Evolutionary conservation across 2,113 vertebrate genomes (phyloP), one percentile per base, ranked within the genome.

Genomic region (Pholis gunnellus): DNA sequence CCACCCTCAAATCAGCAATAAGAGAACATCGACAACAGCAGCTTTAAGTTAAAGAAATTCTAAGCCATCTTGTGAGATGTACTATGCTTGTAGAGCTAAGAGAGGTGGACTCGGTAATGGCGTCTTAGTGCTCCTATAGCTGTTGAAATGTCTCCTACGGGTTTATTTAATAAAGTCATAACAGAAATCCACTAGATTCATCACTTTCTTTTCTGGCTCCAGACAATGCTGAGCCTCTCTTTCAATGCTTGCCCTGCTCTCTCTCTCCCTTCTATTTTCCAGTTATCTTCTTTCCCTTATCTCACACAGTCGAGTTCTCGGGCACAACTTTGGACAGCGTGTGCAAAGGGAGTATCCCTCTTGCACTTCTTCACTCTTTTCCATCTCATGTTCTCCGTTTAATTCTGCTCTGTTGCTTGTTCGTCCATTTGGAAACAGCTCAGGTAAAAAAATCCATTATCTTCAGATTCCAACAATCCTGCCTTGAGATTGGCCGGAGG

Each of bases 61-160:
- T 57, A 61, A 54, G 46, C 64, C 68, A 50, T 31, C 65, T 22
- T 65, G 56, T 27, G 15, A 29, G 44, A 46, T 56, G 52, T 59
- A 36, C 61, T 25, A 25, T 57, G 31, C 52, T 57, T 57, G 63
- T 48, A 5, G 74, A 77, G 83, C 82, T 73, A 81, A 72, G 38
- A 69, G 46, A 78, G 63, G 67, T 71, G 78, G 70, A 73, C 48
- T 60, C 48, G 63, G 66, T 68, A 18, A 72, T 78, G 36, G 56
- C 61, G 46, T 75, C 70, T 34, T 31, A 38, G 77, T 63, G 63
- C 48, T 74, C 36, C 44, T 54, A 65, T 4, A 72, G 80, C 71
- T 78, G 75, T 80, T 72, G 44, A 83, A 84, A 64, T 74, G 56
- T 81, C 79, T 85, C 84, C 75, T 78, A 69, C 27, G 22, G 60